These are phyloP conservation scores for Propithecus coquereli DNA, from an alignment of 2,113 vertebrate genomes.

Conservation along the genomic window DNA sequence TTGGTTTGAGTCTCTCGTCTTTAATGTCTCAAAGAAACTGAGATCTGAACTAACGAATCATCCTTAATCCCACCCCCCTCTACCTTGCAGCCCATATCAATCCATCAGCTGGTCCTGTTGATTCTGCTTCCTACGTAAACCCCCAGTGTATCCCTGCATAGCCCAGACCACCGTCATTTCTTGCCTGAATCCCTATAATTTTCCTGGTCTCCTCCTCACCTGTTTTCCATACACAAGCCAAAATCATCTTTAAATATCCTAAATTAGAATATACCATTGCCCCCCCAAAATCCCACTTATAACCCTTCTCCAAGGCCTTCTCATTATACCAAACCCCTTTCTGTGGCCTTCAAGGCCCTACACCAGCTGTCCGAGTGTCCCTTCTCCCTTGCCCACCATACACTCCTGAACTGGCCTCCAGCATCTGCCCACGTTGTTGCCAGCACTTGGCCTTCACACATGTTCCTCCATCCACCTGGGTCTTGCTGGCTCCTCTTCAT, in stretches of 20 bases:
- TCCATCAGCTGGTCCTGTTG: not conserved
- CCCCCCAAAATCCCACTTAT: not conserved
- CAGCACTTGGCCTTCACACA: not conserved
- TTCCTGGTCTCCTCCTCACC: not conserved
- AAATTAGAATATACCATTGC: not conserved
- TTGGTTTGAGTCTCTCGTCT: not conserved
- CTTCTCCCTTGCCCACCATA: not conserved
- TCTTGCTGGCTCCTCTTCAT: not conserved
- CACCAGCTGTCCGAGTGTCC: not conserved
- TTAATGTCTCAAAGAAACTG: not conserved
- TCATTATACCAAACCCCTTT: not conserved
- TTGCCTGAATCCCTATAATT: not conserved
- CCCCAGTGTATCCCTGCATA: not conserved
- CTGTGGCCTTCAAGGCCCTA: rapidly evolving
- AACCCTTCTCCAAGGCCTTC: not conserved
- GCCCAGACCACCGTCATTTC: not conserved
- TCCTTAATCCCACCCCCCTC: not conserved
- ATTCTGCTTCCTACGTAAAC: not conserved
- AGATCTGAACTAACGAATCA: not conserved
- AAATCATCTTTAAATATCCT: not conserved
- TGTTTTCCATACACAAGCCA: not conserved
- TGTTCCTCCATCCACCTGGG: not conserved
- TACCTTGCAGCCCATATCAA: not conserved
- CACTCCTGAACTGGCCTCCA: not conserved
- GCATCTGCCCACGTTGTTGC: not conserved